Conservation (phyloP, 1,140 invertebrate species). For the Holotrichia oblita region DNA sequence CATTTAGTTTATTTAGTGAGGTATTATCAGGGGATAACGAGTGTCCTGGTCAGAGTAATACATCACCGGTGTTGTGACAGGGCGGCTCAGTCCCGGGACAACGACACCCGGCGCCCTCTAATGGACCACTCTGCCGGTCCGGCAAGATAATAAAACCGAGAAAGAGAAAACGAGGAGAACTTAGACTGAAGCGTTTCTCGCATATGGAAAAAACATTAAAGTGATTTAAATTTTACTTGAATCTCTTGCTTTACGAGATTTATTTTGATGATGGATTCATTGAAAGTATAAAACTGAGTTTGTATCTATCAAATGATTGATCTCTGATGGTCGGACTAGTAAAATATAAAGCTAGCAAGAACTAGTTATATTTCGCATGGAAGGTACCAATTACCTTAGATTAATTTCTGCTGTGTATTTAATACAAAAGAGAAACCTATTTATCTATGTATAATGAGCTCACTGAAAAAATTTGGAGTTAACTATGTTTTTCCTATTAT, state of each 20-base stretch:
- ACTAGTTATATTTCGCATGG: too few relatives aligned
- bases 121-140: conserved; percentile 36
- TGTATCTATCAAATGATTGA: too few relatives aligned
- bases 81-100: not conserved
- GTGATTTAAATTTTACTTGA: too few relatives aligned
- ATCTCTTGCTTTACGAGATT: too few relatives aligned
- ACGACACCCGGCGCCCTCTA: conserved; percentile 28
- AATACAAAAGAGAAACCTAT: too few relatives aligned
- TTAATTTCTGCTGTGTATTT: too few relatives aligned
- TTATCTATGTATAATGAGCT: too few relatives aligned
- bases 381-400: too few relatives aligned
- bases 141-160: conserved; percentile 37
- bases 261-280: not conserved
- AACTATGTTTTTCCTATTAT: too few relatives aligned
- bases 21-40: conserved; percentile 43
- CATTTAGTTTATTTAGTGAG: conserved; percentile 39
- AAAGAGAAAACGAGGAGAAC: not conserved
- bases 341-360: too few relatives aligned
- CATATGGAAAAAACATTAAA: not conserved
- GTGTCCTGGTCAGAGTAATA: conserved; percentile 40
- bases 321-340: too few relatives aligned
- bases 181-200: not conserved
- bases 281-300: not conserved
- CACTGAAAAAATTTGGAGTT: too few relatives aligned
- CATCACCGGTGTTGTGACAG: conserved; percentile 42